These are phyloP conservation scores for Campylorhamphus procurvoides DNA, from an alignment of 2,113 vertebrate genomes.

Conservation along the genomic window DNA sequence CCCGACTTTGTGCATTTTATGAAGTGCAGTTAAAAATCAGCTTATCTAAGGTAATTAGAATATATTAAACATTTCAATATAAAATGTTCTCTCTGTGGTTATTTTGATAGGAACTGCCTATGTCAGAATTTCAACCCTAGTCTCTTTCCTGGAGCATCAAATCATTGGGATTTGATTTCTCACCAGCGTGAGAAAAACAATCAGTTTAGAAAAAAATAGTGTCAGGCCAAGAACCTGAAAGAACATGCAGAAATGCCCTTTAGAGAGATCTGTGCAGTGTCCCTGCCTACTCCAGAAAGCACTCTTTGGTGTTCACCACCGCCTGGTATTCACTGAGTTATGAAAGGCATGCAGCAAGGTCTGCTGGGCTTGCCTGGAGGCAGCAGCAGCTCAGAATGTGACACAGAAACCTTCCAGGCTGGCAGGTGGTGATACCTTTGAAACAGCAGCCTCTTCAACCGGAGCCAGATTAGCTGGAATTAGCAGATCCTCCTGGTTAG, in stretches of 20 bases:
- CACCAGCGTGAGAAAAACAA: neutral
- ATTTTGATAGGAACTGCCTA: neutral
- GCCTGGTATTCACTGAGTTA: neutral
- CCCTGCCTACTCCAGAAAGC: neutral
- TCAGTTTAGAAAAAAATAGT: neutral
- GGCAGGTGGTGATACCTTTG: constrained; percentile 68
- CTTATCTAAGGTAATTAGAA: neutral
- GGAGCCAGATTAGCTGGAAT: neutral
- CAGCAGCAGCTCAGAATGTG: neutral
- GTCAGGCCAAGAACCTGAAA: neutral
- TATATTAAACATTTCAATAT: neutral
- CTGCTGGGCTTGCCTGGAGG: neutral
- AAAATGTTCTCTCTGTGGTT: neutral
- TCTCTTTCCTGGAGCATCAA: neutral
- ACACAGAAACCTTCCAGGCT: constrained; percentile 1
- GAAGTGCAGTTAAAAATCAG: neutral
- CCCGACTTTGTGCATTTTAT: neutral
- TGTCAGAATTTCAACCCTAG: neutral
- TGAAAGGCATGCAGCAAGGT: neutral
- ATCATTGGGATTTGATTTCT: neutral
- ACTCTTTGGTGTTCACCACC: neutral
- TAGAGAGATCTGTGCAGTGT: neutral
- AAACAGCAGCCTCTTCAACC: constrained; percentile 40
- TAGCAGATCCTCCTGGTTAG: constrained; percentile 37
- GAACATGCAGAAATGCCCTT: neutral